Evolutionary conservation across 64 coral and sea anemone genomes (phyloP), one percentile per base, ranked within the genome.

Genomic region (Dendrophyllia cribrosa): DNA sequence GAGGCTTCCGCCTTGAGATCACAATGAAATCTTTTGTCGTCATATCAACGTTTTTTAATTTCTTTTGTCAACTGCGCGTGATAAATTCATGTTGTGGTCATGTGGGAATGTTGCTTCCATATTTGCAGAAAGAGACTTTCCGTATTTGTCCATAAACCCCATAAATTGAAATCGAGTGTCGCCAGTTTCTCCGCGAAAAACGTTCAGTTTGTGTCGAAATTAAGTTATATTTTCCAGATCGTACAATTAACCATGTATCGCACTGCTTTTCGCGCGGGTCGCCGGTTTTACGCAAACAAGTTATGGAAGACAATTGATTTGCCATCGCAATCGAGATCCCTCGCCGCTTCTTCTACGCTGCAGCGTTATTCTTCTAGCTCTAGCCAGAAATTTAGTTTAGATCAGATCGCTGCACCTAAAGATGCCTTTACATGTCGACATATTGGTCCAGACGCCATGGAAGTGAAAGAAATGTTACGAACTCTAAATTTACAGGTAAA

Each of bases 381-480:
- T 10, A 67, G 24, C 9, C 69, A 75, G 59, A 93, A 86, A 51
- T 93, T 93, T 69, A 87, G 83, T 58, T 80, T 96, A 16, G 87
- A 76, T 25, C 90, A 96, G 71, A 93, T 89, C 50, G 80, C 88
- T 53, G 50, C 90, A 10, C 58, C 66, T n/a, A 55, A 78, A 61
- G 95, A 96, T 85, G 90, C 73, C 8, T 96, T 96, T 87, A 74
- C 77, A 15, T 66, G 58, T 55, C 70, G 95, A 70, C 95, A 96
- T 79, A 93, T 96, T 70, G 95, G 95, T 23, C 95, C 95, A 62
- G 76, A 86, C n/a, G 72, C 75, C n/a, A 72, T 68, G 34, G 95
- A 96, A 67, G 86, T 93, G 61, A 96, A 77, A 58, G 95, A 96
- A 24, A 96, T 96, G 95, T 60, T 96, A 11, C 66, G 89, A 72